These are phyloP conservation scores for Eubasilissa regina DNA, from an alignment of 1,140 invertebrate species.

Conservation along the genomic window DNA sequence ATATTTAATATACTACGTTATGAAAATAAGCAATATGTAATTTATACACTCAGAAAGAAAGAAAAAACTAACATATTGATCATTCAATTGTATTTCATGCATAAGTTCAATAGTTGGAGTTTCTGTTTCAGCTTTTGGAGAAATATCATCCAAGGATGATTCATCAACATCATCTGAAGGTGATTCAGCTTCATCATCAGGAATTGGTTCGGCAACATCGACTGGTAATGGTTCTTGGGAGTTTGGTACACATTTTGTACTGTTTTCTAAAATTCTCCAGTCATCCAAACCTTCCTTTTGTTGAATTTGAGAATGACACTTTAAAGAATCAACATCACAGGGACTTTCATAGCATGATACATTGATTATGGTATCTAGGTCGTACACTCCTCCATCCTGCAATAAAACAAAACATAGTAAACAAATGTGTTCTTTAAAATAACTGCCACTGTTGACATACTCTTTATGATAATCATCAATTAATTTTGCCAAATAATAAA, in stretches of 20 bases:
- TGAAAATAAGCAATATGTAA: too few relatives aligned
- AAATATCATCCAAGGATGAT: not conserved
- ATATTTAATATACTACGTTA: too few relatives aligned
- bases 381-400: slow-evolving; percentile 24
- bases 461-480: too few relatives aligned
- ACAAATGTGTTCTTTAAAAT: not conserved
- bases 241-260: slow-evolving; percentile 19
- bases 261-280: not conserved
- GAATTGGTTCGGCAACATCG: not conserved
- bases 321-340: slow-evolving; percentile 22
- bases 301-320: slow-evolving; percentile 24
- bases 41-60: not conserved
- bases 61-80: slow-evolving; percentile 48
- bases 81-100: slow-evolving; percentile 54
- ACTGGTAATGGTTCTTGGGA: not conserved
- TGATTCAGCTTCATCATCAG: not conserved
- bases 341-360: slow-evolving; percentile 25
- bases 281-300: slow-evolving; percentile 16
- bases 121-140: not conserved
- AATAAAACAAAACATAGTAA: not conserved
- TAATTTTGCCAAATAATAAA: too few relatives aligned
- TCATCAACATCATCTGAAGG: not conserved
- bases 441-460: too few relatives aligned
- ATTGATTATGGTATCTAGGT: slow-evolving; percentile 14
- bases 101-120: slow-evolving; percentile 38